phyloP scores from a whole-genome alignment of 2,113 vertebrate species.

The Corapipo altera region DNA sequence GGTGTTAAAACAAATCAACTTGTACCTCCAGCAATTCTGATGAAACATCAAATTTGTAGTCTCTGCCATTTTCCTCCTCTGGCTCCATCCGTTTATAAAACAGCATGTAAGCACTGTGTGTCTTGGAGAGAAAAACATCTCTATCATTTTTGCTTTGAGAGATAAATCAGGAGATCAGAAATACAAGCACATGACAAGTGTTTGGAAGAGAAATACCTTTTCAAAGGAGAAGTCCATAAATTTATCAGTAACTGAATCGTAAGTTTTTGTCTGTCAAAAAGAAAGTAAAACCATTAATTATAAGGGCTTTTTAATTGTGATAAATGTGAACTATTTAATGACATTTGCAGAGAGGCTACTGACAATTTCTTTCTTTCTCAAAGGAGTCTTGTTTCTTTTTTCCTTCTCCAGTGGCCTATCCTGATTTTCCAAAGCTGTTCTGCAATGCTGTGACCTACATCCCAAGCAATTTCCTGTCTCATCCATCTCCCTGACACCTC shows the following conservation, averaged over 20 bases:
- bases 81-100: constrained; percentile 98
- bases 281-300: neutral
- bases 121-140: constrained; percentile 77
- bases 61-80: constrained; percentile 93
- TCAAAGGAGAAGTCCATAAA: constrained; percentile 99
- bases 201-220: constrained; percentile 82
- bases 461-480: neutral
- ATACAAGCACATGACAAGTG: neutral
- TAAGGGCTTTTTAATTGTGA: neutral
- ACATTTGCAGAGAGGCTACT: neutral
- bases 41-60: constrained; percentile 96
- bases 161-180: neutral
- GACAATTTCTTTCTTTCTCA: neutral
- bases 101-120: constrained; percentile 99
- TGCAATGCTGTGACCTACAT: neutral
- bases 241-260: constrained; percentile 98
- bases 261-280: constrained; percentile 92
- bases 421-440: neutral
- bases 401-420: neutral
- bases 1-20: constrained; percentile 50
- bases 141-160: constrained; percentile 50
- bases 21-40: constrained; percentile 95
- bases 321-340: neutral
- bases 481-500: neutral
- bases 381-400: neutral